These are phyloP conservation scores for Bombus polaris DNA, from an alignment of 1,140 invertebrate species.

Conservation along the genomic window DNA sequence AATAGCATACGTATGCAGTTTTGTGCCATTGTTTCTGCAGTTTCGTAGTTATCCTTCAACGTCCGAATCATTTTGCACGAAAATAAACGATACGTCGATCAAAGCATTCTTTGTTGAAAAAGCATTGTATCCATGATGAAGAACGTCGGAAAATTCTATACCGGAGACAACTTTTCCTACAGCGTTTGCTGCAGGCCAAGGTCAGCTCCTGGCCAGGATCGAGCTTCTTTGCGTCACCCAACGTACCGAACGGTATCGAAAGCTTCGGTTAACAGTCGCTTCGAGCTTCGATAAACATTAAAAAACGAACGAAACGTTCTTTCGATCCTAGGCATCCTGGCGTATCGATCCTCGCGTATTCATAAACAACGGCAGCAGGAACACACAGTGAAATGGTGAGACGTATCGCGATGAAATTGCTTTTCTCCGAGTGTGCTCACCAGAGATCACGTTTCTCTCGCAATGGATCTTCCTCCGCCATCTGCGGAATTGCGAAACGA, in stretches of 20 bases:
- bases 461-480: not conserved
- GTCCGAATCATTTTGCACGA: not conserved
- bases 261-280: not conserved
- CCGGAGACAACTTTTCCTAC: not conserved
- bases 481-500: not conserved
- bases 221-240: constrained; percentile 27
- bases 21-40: too few relatives aligned
- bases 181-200: constrained; percentile 40
- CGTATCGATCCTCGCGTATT: not conserved
- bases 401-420: not conserved
- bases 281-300: not conserved
- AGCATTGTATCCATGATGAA: not conserved
- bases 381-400: not conserved
- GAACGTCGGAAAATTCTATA: not conserved
- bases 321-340: not conserved
- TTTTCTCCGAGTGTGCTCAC: not conserved
- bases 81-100: not conserved
- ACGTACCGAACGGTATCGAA: not conserved
- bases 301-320: not conserved
- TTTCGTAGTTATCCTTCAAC: not conserved
- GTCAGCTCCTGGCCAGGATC: constrained; percentile 40
- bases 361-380: not conserved
- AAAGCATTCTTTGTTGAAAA: not conserved
- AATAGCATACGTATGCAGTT: too few relatives aligned
- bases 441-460: not conserved